Conservation (phyloP, 2,797 vertebrate species). For the Sebastes trivittatus region DNA sequence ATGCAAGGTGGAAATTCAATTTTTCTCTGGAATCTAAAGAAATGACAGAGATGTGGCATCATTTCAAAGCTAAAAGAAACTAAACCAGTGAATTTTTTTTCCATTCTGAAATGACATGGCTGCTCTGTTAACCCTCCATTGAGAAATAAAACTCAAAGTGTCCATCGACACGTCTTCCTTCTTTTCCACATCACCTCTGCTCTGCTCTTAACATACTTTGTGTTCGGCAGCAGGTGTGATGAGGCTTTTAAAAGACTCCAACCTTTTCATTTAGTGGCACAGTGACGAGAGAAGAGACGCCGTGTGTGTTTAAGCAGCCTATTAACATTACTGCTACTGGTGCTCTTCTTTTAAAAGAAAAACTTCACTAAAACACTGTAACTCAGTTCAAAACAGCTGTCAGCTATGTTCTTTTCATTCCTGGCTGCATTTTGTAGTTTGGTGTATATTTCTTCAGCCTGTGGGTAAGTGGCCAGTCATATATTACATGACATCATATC, state of each 20-base stretch:
- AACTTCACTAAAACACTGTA: slow-evolving; percentile 39
- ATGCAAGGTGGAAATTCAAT: too few relatives aligned
- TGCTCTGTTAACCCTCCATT: background rate
- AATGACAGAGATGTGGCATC: background rate
- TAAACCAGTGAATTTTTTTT: background rate
- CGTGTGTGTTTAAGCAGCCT: slow-evolving; percentile 39
- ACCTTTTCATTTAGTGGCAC: slow-evolving; percentile 64
- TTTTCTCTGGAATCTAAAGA: background rate
- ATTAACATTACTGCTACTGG: slow-evolving; percentile 44
- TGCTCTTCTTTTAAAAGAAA: slow-evolving; percentile 51
- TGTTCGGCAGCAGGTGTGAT: slow-evolving; percentile 57
- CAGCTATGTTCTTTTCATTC: slow-evolving; percentile 32
- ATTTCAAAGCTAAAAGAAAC: background rate
- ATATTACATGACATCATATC: slow-evolving; percentile 1
- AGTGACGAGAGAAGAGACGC: slow-evolving; percentile 23
- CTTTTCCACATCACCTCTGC: background rate
- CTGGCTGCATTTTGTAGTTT: slow-evolving; percentile 10
- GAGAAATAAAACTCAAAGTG: background rate
- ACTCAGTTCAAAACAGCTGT: slow-evolving; percentile 60
- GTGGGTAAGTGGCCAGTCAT: background rate
- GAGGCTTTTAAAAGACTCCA: slow-evolving; percentile 42
- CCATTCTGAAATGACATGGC: background rate
- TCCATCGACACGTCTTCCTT: slow-evolving; percentile 9
- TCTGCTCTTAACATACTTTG: slow-evolving; percentile 49
- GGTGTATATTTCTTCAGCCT: background rate